Base-by-base conservation (phyloP, 1,140 invertebrate species). In the Sitophilus oryzae region DNA sequence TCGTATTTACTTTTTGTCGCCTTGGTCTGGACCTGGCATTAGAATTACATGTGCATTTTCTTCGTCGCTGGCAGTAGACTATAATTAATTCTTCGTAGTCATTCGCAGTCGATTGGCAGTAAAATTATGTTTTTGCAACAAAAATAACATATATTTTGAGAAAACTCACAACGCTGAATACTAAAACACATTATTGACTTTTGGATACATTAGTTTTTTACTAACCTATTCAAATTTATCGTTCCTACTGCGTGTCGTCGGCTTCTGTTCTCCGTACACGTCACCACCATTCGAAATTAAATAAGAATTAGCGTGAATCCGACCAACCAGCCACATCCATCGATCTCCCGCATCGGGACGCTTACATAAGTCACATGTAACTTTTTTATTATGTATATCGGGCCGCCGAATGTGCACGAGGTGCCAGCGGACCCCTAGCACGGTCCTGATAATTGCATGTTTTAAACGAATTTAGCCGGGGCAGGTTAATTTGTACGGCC, bases 391-490 rank as follows among this genome's bases (percentile, higher is more conserved):
- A n/a, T 58, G 63, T 63, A 56, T 65, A 63, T 61, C 44, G 54
- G 44, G 46, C 23, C 3, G 43, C 46, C 45, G 52, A 50, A 52
- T 56, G 55, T 58, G 61, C 63, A 65, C 60, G 61, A 64, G 60
- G 64, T 66, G 63, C 64, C 64, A 64, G 66, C 52, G 50, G 21
- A 58, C 48, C 60, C 57, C 62, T 60, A 63, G 66, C 63, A 66
- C 65, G 59, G 65, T 51, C 60, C 59, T 60, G 63, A 68, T 68
- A 68, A 68, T 68, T 68, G 66, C 66, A 68, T 68, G 66, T 60
- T 66, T 66, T 68, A 65, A 68, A 66, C 66, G 62, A 68, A 66
- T 68, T 68, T 66, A 65, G 63, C 52, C 66, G 65, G n/a, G n/a
- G 62, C 59, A 65, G 63, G 59, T 66, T 68, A 68, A 68, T 68